Base-by-base conservation (phyloP, 2,888 invertebrate species). In the Oligia fasciuncula region DNA sequence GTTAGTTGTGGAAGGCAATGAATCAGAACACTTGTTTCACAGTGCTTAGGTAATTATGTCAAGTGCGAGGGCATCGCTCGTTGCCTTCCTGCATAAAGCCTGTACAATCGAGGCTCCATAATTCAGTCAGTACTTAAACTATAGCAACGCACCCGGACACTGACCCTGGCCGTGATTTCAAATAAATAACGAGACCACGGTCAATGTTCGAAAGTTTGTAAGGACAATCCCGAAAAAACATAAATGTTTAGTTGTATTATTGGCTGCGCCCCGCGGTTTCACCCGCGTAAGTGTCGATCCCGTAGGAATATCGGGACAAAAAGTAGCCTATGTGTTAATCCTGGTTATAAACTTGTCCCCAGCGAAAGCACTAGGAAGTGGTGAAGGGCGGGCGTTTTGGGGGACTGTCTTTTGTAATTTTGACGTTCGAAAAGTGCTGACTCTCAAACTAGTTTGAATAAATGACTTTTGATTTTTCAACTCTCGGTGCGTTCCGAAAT, bases 121-220 rank as follows among this genome's bases (percentile, higher is more conserved):
- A 17, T 63, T 63, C 35, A 9, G n/a, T 35, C 63, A 4, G 14
- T 54, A 46, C 46, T 69, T 63, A 57, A 79, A 68, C 60, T 60
- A 60, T n/a, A 77, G 54, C 43, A 75, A 46, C 54, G 17, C 35
- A 65, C 43, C 63, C 40, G 17, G 35, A 62, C 62, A 23, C 17
- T 73, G 40, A 54, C 80, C 78, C 51, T 71, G 81, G n/a, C 71
- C 62, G 66, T 80, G 62, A 71, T 62, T 71, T 46, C 3, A 29
- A 14, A 40, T 51, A 68, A 19, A 29, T 67, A 75, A 67, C 40
- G 11, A 76, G 67, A 19, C 40, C 81, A 75, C 75, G 81, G 81
- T 75, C 82, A 81, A 51, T 81, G 43, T 43, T 76, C 1, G 51
- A 81, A 81, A 81, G 66, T 74, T 46, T 17, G 46, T 68, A 46